These are phyloP conservation scores for Tipula unca DNA, from an alignment of 2,888 invertebrate genomes.

Conservation along the genomic window DNA sequence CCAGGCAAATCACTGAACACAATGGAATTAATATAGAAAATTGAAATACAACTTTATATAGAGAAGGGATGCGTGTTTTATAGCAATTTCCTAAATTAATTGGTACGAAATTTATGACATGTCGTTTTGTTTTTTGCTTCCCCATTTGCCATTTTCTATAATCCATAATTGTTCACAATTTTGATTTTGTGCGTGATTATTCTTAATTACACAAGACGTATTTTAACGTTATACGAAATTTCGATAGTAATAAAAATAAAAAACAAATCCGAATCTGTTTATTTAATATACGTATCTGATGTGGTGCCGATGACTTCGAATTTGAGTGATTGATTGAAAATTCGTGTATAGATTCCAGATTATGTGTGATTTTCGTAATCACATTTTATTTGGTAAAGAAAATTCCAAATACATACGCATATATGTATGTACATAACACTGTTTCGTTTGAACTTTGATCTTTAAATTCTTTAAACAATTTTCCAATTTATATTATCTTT, in stretches of 20 bases:
- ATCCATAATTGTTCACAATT: not conserved
- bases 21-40: not conserved
- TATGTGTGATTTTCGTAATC: not conserved
- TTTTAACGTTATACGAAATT: not conserved
- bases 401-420: not conserved
- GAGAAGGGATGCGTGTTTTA: not conserved
- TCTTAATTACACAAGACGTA: not conserved
- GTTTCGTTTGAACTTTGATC: not conserved
- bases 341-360: not conserved
- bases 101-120: not conserved
- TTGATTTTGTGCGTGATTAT: not conserved
- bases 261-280: not conserved
- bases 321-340: not conserved
- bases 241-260: not conserved
- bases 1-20: not conserved
- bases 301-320: not conserved
- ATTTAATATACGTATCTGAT: not conserved
- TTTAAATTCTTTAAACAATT: not conserved
- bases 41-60: not conserved
- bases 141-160: not conserved
- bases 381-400: not conserved
- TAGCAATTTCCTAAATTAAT: not conserved
- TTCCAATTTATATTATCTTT: not conserved
- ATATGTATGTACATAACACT: too few species aligned
- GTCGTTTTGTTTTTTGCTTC: not conserved